Percentiles rank a stretch among this genome's conserved stretches.
These are phyloP conservation scores for Ceratina calcarata DNA, from an alignment of 1,140 invertebrate genomes.

Conservation along the genomic window DNA sequence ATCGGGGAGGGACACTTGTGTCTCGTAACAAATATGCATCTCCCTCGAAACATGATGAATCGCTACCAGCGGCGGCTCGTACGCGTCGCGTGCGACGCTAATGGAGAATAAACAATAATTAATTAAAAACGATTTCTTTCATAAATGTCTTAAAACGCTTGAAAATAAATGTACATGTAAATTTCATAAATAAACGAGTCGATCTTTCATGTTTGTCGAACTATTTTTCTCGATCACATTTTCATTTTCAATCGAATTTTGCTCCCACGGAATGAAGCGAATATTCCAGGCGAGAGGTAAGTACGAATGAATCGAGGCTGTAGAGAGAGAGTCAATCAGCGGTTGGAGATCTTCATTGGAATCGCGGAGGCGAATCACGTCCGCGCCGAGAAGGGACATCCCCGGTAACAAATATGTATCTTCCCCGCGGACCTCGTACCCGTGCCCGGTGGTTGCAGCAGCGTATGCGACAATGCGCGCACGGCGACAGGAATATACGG, in stretches of 20 bases:
- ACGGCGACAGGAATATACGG: slow-evolving; percentile 36
- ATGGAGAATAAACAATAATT: neutral
- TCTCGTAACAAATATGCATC: slow-evolving; percentile 80
- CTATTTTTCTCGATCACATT: too few relatives aligned
- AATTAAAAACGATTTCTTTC: slow-evolving; percentile 18
- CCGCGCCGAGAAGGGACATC: slow-evolving; percentile 75
- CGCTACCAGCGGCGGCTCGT: neutral
- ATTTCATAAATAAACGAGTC: too few relatives aligned
- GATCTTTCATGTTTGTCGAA: too few relatives aligned
- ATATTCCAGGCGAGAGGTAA: neutral
- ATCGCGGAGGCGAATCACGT: slow-evolving; percentile 78
- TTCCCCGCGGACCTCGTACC: slow-evolving; percentile 48
- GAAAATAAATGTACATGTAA: too few relatives aligned
- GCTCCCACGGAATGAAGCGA: neutral
- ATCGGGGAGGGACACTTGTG: slow-evolving; percentile 72
- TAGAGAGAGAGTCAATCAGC: slow-evolving; percentile 68
- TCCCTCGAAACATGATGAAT: slow-evolving; percentile 61
- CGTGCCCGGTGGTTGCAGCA: slow-evolving; percentile 15
- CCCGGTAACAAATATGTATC: slow-evolving; percentile 80
- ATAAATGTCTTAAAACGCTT: too few relatives aligned
- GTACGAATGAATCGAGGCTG: slow-evolving; percentile 14
- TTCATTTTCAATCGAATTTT: too few relatives aligned
- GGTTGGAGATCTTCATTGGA: slow-evolving; percentile 76
- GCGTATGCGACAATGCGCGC: slow-evolving; percentile 45
- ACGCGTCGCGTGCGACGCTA: slow-evolving; percentile 4